Percentiles rank a stretch among this genome's conserved stretches.
Conservation (phyloP, 1,140 invertebrate species). For the Euglossa dilemma region DNA sequence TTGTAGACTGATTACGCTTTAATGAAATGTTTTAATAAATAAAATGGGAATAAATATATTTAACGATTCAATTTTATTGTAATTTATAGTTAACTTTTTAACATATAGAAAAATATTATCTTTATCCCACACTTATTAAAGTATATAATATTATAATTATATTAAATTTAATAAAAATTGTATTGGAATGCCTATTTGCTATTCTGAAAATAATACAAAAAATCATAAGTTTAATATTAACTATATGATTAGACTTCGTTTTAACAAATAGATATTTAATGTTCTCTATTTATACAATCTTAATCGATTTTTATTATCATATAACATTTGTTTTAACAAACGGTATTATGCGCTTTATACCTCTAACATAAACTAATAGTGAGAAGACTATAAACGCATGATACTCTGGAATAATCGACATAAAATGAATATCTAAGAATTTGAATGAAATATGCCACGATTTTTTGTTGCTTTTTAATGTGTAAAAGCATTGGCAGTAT, state of each 20-base stretch:
- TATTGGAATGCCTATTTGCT: constrained; percentile 29
- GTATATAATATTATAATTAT: constrained; percentile 27
- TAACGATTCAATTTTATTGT: constrained; percentile 42
- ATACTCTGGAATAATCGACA: constrained; percentile 49
- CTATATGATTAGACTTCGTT: constrained; percentile 42
- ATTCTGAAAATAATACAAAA: constrained; percentile 25
- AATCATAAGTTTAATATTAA: constrained; percentile 42
- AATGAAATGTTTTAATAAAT: constrained; percentile 21
- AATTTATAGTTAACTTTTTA: constrained; percentile 33
- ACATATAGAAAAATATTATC: constrained; percentile 51
- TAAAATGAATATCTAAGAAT: constrained; percentile 50
- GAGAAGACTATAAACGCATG: constrained; percentile 59
- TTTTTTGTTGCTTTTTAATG: constrained; percentile 4
- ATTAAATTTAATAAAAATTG: constrained; percentile 25
- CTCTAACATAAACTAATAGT: constrained; percentile 57
- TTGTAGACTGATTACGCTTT: neutral
- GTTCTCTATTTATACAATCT: constrained; percentile 58
- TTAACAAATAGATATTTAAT: constrained; percentile 57
- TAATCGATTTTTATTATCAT: constrained; percentile 60
- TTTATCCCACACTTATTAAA: constrained; percentile 35
- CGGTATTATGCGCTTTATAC: constrained; percentile 55
- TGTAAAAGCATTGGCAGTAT: constrained; percentile 43
- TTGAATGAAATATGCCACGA: constrained; percentile 40
- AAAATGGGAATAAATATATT: constrained; percentile 28
- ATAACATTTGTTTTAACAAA: constrained; percentile 65